phyloP scores from a whole-genome alignment of 2,888 invertebrate genomes.

The Phyllotreta striolata region DNA sequence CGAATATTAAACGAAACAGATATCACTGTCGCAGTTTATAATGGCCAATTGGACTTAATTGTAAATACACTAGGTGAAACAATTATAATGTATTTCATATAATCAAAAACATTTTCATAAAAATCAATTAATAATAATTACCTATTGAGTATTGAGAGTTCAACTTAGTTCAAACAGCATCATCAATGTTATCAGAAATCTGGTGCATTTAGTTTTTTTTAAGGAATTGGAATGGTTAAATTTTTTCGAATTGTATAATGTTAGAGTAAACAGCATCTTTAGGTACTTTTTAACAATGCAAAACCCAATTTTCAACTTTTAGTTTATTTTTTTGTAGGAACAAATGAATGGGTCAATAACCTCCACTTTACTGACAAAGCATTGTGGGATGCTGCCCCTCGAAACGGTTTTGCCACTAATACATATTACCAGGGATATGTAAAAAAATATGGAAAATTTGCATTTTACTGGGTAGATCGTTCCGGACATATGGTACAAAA shows the following conservation, averaged over 20 bases:
- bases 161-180: no score
- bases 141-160: no score
- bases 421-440: constrained; percentile 75
- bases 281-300: no score
- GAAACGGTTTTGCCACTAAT: constrained; percentile 68
- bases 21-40: constrained; percentile 74
- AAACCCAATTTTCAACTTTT: constrained; percentile 2
- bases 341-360: constrained; percentile 71
- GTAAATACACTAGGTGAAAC: constrained; percentile 77
- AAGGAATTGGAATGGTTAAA: no score
- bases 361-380: constrained; percentile 63
- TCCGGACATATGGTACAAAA: constrained; percentile 78
- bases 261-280: no score
- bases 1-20: constrained; percentile 72
- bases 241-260: no score
- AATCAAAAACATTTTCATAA: no score
- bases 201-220: no score
- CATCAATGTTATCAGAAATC: no score
- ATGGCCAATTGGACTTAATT: constrained; percentile 85
- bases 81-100: neutral
- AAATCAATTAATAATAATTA: no score
- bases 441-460: constrained; percentile 72
- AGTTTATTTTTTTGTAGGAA: constrained; percentile 35
- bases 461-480: constrained; percentile 80
- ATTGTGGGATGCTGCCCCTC: constrained; percentile 65